Conservation (phyloP, 2,113 vertebrate species). For the Hippocampus mohnikei region DNA sequence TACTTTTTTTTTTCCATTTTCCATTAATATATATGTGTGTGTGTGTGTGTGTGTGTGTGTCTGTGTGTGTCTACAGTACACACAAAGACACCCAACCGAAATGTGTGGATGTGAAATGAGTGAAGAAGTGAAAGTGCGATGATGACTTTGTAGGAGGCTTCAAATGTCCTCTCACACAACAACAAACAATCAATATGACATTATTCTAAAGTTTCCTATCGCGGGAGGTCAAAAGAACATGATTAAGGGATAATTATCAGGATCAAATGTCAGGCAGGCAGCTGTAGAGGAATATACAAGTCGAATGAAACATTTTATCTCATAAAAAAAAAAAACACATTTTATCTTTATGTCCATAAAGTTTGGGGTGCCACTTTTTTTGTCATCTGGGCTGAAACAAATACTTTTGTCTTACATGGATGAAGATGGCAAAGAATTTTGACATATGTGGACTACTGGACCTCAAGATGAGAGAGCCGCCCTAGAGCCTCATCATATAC, state of each 20-base stretch:
- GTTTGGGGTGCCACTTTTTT: too few relatives aligned
- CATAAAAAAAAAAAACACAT: background rate
- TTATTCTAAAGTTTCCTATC: background rate
- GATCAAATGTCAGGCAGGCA: background rate
- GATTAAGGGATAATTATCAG: background rate
- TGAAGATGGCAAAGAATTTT: background rate
- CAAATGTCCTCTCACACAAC: background rate
- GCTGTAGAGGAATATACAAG: background rate
- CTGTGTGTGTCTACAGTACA: background rate
- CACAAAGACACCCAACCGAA: background rate
- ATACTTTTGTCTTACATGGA: background rate
- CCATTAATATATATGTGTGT: background rate
- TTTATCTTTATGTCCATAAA: too few relatives aligned
- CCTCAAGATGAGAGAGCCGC: background rate
- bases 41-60: background rate
- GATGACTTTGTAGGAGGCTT: background rate
- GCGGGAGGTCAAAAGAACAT: background rate
- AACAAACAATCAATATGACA: background rate
- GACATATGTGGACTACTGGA: background rate
- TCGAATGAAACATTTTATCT: background rate
- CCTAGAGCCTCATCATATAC: background rate
- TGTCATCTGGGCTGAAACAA: slow-evolving; percentile 9
- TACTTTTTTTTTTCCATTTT: too few relatives aligned
- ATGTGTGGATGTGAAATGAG: background rate
- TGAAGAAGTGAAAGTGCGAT: background rate